Evolutionary conservation across 2,113 vertebrate genomes (phyloP).

Genomic region (Calyptommatus sinebrachiatus): DNA sequence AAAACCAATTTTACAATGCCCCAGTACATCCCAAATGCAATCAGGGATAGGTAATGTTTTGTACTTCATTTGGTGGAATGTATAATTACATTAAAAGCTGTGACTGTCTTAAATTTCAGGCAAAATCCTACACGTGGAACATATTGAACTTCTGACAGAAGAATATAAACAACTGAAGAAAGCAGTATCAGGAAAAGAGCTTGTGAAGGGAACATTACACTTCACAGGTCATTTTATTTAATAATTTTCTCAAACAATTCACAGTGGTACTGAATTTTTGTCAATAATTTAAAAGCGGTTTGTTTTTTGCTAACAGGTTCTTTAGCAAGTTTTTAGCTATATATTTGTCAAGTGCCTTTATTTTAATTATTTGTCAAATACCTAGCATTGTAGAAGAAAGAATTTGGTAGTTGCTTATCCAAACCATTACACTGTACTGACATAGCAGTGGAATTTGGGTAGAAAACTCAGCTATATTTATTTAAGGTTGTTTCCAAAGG

Average conservation of each 20-base stretch:
- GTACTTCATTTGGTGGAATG: conserved; percentile 20
- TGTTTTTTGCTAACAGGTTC: not conserved
- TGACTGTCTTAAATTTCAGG: conserved; percentile 63
- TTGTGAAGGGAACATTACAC: conserved; percentile 85
- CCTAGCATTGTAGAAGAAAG: not conserved
- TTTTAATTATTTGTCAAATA: not conserved
- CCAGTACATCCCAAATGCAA: no score
- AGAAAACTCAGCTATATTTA: not conserved
- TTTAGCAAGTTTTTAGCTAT: not conserved
- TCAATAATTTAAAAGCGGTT: no score
- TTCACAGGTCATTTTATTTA: conserved; percentile 86
- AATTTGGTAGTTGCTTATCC: no score
- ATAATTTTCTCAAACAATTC: not conserved
- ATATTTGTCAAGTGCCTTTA: no score
- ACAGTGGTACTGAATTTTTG: no score
- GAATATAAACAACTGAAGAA: conserved; percentile 87
- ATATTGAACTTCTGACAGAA: conserved; percentile 88
- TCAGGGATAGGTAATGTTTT: no score
- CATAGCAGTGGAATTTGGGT: not conserved
- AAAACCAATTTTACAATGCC: no score
- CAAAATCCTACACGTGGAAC: conserved; percentile 88
- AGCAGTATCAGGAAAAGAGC: conserved; percentile 80
- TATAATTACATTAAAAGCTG: not conserved
- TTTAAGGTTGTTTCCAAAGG: no score
- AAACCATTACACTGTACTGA: not conserved